Conservation (phyloP, 2,797 vertebrate species). For the Serranus cabrilla region DNA sequence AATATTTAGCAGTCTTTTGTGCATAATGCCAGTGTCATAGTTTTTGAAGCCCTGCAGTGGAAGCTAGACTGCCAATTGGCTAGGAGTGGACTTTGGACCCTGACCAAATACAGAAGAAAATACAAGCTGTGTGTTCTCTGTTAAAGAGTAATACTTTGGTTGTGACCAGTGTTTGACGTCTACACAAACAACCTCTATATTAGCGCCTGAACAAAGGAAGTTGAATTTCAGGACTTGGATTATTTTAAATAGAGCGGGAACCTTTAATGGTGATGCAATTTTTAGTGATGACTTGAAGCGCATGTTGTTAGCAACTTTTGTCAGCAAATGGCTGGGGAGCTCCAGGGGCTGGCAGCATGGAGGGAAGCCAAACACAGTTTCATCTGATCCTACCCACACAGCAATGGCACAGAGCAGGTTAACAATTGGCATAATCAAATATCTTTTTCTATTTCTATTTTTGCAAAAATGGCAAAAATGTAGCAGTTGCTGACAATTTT, state of each 20-base stretch:
- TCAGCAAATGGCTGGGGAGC: too few species aligned
- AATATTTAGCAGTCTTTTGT: slow-evolving; percentile 41
- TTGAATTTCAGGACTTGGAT: background rate
- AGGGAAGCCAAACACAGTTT: too few species aligned
- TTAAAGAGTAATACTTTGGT: slow-evolving; percentile 13
- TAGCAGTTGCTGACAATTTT: too few species aligned
- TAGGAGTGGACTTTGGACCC: slow-evolving; percentile 29
- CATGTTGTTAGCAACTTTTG: too few species aligned
- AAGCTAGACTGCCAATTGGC: slow-evolving; percentile 28
- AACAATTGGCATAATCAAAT: too few species aligned
- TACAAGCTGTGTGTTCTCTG: slow-evolving; percentile 20
- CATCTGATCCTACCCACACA: too few species aligned
- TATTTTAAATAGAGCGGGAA: background rate
- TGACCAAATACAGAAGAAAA: slow-evolving; percentile 19
- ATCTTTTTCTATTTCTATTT: too few species aligned
- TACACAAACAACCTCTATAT: background rate
- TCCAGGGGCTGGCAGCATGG: too few species aligned
- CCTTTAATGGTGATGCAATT: too few species aligned
- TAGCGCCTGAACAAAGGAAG: background rate
- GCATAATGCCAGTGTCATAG: background rate
- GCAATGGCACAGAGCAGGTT: too few species aligned
- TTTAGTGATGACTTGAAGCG: too few species aligned
- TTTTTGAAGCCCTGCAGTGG: background rate
- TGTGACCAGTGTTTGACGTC: background rate
- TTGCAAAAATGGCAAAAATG: too few species aligned